Evolutionary conservation across 2,797 vertebrate genomes (phyloP), one percentile per base, ranked within the genome.

Genomic region (Ambastaia sidthimunki): DNA sequence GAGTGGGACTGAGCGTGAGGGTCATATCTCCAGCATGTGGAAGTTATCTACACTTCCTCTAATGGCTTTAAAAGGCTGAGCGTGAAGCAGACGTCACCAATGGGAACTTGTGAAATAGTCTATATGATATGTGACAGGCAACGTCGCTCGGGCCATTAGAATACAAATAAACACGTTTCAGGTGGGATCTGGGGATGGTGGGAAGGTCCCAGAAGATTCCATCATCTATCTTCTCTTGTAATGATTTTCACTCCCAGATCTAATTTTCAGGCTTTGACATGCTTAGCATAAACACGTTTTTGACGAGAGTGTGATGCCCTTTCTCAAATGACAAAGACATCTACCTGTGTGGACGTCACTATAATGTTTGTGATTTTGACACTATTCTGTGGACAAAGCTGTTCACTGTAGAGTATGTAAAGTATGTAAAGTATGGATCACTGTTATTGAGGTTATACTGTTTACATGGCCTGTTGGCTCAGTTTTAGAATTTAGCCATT

Each of bases 151-250:
- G 57, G 47, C 63, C 62, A 63, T 82, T 80, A 69, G 48, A 66
- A 82, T 63, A 82, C 63, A 69, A 80, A 82, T 77, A 74, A 74
- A 80, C 69, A 80, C 31, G 74, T 82, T 66, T 77, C 48, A 44
- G 25, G 71, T 67, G 57, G 16, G 78, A 21, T 41, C 57, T 18
- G 34, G 13, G 12, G n/a, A 28, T 4, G 28, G 3, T 7, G 4
- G 11, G 54, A 80, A 63, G 62, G 16, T 44, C 55, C 37, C 44
- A 12, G 50, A 50, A 59, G 72, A 71, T 71, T 82, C 0, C n/a
- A 60, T 41, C 70, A 16, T 44, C 55, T 47, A 52, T 77, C 19
- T 62, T 44, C 34, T 70, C 3, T 13, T 12, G 25, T 69, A 62
- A 82, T 69, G 71, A 54, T 78, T 62, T 70, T 41, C 28, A 1